Percentiles rank a stretch among this genome's conserved stretches.
Conservation (phyloP, 2,113 vertebrate genomes). For the Chionis minor region DNA sequence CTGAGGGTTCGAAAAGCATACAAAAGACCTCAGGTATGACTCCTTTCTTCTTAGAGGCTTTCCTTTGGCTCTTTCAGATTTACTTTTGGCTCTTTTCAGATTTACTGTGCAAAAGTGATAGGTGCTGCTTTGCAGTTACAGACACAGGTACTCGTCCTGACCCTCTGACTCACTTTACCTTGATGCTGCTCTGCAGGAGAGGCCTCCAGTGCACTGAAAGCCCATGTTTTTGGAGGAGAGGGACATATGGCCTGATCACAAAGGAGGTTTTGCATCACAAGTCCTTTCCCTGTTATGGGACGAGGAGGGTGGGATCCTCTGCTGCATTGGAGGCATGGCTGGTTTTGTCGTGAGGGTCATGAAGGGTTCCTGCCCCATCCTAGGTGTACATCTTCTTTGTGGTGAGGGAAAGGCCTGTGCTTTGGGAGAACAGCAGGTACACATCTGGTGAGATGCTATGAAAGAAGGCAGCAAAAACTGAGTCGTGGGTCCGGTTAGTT, state of each 20-base stretch:
- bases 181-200: neutral
- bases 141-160: neutral
- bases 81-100: neutral
- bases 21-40: slow-evolving; percentile 81
- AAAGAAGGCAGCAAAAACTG: neutral
- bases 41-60: neutral
- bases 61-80: neutral
- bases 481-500: neutral
- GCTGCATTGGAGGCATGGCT: neutral
- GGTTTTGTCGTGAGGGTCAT: neutral
- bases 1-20: slow-evolving; percentile 88
- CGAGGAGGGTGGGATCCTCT: neutral
- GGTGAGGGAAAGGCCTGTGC: neutral
- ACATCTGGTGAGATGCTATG: neutral
- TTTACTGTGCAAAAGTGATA: neutral
- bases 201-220: fast-evolving
- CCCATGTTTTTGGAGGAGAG: neutral
- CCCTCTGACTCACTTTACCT: neutral
- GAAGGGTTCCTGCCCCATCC: neutral
- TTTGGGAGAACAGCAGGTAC: neutral
- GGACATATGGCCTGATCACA: neutral
- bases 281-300: neutral
- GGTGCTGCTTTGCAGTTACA: neutral
- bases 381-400: neutral
- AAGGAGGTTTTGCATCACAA: neutral